Percentiles rank a stretch among this genome's conserved stretches.
phyloP scores from a whole-genome alignment of 1,140 invertebrate genomes.

The Caenorhabditis brenneri region DNA sequence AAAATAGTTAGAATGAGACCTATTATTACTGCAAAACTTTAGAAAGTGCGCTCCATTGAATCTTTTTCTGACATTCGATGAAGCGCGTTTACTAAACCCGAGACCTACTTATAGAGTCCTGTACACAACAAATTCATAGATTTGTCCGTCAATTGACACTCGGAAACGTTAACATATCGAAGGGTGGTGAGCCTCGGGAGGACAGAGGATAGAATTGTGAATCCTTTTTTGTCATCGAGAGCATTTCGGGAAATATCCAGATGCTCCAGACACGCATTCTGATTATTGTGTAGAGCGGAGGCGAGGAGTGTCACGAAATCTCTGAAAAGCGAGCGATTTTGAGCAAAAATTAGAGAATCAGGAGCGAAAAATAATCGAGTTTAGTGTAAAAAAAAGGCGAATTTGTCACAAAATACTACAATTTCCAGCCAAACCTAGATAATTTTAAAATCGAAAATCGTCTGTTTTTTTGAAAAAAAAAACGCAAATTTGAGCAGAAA shows the following conservation, averaged over 20 bases:
- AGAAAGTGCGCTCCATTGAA: no score
- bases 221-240: conserved; percentile 68
- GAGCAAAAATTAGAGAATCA: no score
- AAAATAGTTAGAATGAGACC: background rate
- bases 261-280: conserved; percentile 56
- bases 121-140: conserved; percentile 52
- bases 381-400: no score
- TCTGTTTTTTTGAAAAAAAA: no score
- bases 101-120: conserved; percentile 50
- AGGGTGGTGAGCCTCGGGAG: conserved; percentile 61
- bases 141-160: conserved; percentile 66
- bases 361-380: no score
- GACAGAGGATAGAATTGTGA: conserved; percentile 57
- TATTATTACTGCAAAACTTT: no score
- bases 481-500: no score
- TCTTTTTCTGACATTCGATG: no score
- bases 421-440: no score
- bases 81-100: background rate
- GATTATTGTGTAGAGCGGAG: conserved; percentile 60
- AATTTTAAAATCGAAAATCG: no score
- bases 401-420: no score
- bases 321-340: background rate
- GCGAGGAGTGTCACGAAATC: conserved; percentile 66
- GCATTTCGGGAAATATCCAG: conserved; percentile 63
- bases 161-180: conserved; percentile 58